Percentiles rank a stretch among this genome's conserved stretches.
Conservation (phyloP, 2,888 invertebrate genomes). For the Drosophila neonasuta region DNA sequence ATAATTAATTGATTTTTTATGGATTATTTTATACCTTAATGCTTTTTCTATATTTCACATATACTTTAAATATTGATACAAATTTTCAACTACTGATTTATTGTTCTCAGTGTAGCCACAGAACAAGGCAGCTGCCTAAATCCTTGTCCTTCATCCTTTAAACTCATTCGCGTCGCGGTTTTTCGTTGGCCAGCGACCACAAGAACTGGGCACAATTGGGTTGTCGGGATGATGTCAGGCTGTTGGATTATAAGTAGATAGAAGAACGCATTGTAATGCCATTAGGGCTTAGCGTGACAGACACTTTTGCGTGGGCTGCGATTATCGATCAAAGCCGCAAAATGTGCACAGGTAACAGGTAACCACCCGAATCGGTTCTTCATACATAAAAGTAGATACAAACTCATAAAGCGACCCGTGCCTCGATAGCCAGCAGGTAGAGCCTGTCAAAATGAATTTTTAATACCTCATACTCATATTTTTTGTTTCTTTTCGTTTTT, state of each 20-base stretch:
- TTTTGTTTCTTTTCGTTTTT: constrained; percentile 11
- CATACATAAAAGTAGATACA: constrained; percentile 10
- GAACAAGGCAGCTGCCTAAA: constrained; percentile 44
- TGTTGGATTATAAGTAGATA: constrained; percentile 35
- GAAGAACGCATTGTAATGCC: constrained; percentile 63
- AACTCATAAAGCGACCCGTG: constrained; percentile 39
- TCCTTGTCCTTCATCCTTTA: constrained; percentile 27
- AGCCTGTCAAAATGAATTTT: constrained; percentile 62
- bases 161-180: constrained; percentile 52
- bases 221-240: not conserved
- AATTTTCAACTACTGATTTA: not conserved
- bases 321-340: constrained; percentile 79
- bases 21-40: too few species aligned
- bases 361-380: not conserved
- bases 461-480: constrained; percentile 41
- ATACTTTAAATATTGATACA: too few species aligned
- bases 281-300: constrained; percentile 71
- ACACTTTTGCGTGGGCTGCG: constrained; percentile 74
- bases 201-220: constrained; percentile 39
- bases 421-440: constrained; percentile 44
- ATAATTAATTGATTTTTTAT: too few species aligned
- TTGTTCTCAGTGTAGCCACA: constrained; percentile 19
- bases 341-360: constrained; percentile 63
- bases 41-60: too few species aligned
- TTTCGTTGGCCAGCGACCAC: constrained; percentile 57